Percentiles rank a stretch among this genome's conserved stretches.
These are phyloP conservation scores for Miichthys miiuy DNA, from an alignment of 2,797 vertebrate genomes.

Conservation along the genomic window DNA sequence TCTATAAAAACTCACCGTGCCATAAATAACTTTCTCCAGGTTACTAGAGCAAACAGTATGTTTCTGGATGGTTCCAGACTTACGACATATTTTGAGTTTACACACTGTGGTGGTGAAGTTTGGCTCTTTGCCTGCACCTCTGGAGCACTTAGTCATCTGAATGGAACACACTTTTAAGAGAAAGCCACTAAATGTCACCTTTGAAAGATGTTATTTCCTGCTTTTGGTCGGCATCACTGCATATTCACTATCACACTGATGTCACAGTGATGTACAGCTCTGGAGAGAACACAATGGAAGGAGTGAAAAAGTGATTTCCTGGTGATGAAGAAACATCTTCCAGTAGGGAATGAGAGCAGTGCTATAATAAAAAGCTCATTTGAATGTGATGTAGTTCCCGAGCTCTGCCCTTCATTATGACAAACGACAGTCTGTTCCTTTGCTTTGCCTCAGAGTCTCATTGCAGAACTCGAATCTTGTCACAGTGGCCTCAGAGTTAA, in stretches of 20 bases:
- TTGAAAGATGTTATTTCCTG: constrained; percentile 33
- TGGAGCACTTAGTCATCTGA: constrained; percentile 11
- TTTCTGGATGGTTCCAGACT: no score
- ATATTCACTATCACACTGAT: constrained; percentile 11
- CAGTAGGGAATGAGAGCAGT: constrained; percentile 27
- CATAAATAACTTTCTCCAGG: no score
- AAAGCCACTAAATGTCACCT: constrained; percentile 31
- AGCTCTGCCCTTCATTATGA: constrained; percentile 21
- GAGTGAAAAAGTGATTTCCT: constrained; percentile 26
- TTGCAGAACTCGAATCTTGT: not conserved
- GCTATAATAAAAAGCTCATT: constrained; percentile 36
- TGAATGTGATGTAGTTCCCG: constrained; percentile 17
- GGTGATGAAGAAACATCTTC: constrained; percentile 30
- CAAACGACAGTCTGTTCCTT: constrained; percentile 11
- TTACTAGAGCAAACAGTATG: no score
- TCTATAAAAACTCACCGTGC: no score
- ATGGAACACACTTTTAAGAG: constrained; percentile 16
- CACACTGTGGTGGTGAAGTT: not conserved
- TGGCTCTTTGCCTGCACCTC: constrained; percentile 1
- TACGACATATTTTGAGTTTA: not conserved
- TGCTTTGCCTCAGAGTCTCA: not conserved
- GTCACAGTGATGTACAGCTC: constrained; percentile 14
- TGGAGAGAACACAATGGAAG: constrained; percentile 3
- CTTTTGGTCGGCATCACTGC: constrained; percentile 10
- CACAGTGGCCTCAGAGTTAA: not conserved